These are phyloP conservation scores for Ricordea florida DNA, from an alignment of 92 coral and sea anemone genomes.

Conservation along the genomic window DNA sequence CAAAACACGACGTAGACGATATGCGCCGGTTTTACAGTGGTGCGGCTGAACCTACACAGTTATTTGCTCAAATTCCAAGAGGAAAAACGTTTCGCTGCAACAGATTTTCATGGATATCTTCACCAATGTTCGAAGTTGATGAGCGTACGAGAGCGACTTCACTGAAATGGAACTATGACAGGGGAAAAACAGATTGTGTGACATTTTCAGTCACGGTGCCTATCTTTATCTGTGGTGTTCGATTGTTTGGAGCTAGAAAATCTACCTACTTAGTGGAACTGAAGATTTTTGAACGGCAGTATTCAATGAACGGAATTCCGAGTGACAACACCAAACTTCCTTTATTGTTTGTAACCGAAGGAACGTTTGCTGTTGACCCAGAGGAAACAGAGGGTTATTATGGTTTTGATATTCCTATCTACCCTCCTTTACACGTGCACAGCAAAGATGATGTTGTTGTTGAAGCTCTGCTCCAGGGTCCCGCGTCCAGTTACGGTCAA, in stretches of 20 bases:
- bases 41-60: background rate
- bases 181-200: conserved; percentile 1
- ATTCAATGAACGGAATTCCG: too few species aligned
- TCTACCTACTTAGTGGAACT: background rate
- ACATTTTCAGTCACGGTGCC: background rate
- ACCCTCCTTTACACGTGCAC: conserved; percentile 10
- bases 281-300: background rate
- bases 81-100: background rate
- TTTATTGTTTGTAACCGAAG: background rate
- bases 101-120: background rate
- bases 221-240: conserved; percentile 12
- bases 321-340: too few species aligned
- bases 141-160: too few species aligned
- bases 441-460: background rate
- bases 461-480: background rate
- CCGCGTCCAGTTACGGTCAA: background rate
- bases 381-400: background rate
- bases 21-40: background rate
- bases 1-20: background rate
- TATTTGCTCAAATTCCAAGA: background rate
- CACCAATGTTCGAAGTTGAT: background rate
- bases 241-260: conserved; percentile 5
- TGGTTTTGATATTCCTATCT: conserved; percentile 27
- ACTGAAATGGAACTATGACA: background rate
- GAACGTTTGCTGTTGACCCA: background rate